These are phyloP conservation scores for Carollia perspicillata DNA, from an alignment of 2,113 vertebrate species.

Conservation along the genomic window DNA sequence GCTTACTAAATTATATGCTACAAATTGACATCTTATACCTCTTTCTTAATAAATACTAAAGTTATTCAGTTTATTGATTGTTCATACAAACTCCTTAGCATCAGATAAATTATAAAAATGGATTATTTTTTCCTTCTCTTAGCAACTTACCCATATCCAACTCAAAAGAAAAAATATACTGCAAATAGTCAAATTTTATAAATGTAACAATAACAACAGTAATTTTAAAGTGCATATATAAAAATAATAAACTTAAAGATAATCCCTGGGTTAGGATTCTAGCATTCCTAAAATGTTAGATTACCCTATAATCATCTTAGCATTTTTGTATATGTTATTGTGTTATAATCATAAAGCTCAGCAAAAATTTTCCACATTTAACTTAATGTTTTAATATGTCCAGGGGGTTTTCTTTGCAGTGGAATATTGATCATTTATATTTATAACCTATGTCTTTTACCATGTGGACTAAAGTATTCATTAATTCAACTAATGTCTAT, in stretches of 20 bases:
- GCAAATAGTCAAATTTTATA: not conserved
- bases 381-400: not conserved
- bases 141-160: fast-evolving
- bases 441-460: not conserved
- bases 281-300: not conserved
- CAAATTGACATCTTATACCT: not conserved
- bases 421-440: not conserved
- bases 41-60: not conserved
- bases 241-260: not conserved
- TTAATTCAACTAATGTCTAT: not conserved
- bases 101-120: not conserved
- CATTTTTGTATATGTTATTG: not conserved
- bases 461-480: not conserved
- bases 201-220: not conserved
- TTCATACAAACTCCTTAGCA: not conserved
- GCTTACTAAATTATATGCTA: not conserved
- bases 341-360: not conserved
- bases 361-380: not conserved
- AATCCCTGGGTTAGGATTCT: not conserved
- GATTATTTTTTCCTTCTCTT: not conserved
- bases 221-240: not conserved
- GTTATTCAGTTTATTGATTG: not conserved
- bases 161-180: not conserved
- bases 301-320: not conserved
- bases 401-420: not conserved